A percentile compares a stretch with the other conserved stretches of the same genome.
Conservation (phyloP, 2,113 vertebrate species). For the Vanacampus margaritifer region DNA sequence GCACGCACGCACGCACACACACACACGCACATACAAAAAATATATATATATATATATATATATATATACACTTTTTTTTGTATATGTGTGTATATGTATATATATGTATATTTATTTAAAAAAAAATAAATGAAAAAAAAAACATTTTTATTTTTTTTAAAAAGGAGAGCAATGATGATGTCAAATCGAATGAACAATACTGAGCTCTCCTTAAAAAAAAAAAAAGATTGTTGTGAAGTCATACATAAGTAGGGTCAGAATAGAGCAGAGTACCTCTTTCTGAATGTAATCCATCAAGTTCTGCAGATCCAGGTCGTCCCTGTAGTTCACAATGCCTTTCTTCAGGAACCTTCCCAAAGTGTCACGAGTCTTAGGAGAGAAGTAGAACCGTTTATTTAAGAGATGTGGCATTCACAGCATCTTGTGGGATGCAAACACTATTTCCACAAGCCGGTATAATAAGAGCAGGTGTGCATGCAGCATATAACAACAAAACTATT, state of each 20-base stretch:
- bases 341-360: slow-evolving; percentile 72
- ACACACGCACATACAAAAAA: too few species aligned
- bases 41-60: too few species aligned
- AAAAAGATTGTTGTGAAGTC: slow-evolving; percentile 19
- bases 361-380: slow-evolving; percentile 52
- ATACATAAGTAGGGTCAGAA: not conserved
- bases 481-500: slow-evolving; percentile 12
- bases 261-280: slow-evolving; percentile 65
- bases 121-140: too few species aligned
- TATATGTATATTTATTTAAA: too few species aligned
- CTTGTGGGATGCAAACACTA: not conserved
- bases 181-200: too few species aligned
- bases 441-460: slow-evolving; percentile 4
- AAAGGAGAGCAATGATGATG: too few species aligned
- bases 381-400: not conserved
- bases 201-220: too few species aligned
- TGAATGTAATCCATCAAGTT: slow-evolving; percentile 80
- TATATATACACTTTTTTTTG: too few species aligned
- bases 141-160: too few species aligned
- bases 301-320: slow-evolving; percentile 77
- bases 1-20: too few species aligned
- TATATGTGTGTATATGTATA: too few species aligned
- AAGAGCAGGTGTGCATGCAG: not conserved
- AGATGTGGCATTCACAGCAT: not conserved
- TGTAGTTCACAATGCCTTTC: slow-evolving; percentile 76